phyloP scores from a whole-genome alignment of 2,113 vertebrate genomes.

The Aplodontia rufa region DNA sequence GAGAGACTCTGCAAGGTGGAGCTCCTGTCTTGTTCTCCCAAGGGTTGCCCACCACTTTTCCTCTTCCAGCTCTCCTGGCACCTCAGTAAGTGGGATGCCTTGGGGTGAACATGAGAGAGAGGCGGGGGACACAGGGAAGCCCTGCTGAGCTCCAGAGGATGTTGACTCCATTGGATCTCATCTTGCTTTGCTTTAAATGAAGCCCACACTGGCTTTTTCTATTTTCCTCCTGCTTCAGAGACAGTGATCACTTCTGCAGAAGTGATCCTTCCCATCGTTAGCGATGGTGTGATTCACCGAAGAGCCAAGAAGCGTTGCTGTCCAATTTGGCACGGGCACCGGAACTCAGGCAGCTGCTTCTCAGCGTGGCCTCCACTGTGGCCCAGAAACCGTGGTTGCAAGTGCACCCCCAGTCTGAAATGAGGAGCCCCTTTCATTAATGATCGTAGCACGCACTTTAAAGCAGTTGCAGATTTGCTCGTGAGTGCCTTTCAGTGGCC shows the following conservation, averaged over 20 bases:
- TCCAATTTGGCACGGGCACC: not conserved
- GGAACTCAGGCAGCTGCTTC: not conserved
- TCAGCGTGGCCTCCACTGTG: fast-evolving
- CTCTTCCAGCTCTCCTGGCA: fast-evolving
- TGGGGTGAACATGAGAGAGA: not conserved
- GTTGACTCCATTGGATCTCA: not conserved
- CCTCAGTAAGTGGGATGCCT: not conserved
- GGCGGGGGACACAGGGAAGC: not conserved
- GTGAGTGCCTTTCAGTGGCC: not conserved
- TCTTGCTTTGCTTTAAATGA: not conserved
- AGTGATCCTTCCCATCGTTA: not conserved
- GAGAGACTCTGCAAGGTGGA: not conserved
- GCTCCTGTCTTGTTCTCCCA: not conserved
- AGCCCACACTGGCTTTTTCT: not conserved
- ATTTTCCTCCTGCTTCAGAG: not conserved
- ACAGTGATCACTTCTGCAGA: not conserved
- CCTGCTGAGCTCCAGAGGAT: not conserved
- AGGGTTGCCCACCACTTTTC: not conserved
- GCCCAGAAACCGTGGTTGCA: not conserved
- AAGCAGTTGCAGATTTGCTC: slow-evolving; percentile 26
- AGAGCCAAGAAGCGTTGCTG: not conserved
- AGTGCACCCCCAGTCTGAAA: not conserved
- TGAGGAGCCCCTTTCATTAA: not conserved
- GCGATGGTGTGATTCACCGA: fast-evolving
- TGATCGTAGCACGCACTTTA: not conserved